Percentiles rank a stretch among this genome's conserved stretches.
These are phyloP conservation scores for Laticauda colubrina DNA, from an alignment of 2,113 vertebrate genomes.

Conservation along the genomic window DNA sequence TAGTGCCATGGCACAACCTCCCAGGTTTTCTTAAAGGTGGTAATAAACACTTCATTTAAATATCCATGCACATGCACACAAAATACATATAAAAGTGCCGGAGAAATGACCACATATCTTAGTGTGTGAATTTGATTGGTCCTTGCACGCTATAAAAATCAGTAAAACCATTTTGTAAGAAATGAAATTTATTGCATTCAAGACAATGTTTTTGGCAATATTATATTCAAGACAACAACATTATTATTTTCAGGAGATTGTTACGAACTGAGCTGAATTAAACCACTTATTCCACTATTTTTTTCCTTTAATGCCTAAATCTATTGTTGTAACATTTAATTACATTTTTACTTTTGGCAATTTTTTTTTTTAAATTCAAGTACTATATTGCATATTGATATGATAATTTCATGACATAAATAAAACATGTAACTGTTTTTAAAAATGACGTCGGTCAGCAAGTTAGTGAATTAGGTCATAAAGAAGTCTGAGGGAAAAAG, in stretches of 20 bases:
- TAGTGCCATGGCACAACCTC: constrained; percentile 3
- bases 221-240: background rate
- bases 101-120: background rate
- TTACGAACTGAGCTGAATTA: background rate
- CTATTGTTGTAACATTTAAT: background rate
- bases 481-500: background rate
- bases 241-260: background rate
- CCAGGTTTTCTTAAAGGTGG: background rate
- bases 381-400: background rate
- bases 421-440: background rate
- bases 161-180: background rate
- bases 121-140: background rate
- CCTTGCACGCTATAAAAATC: background rate
- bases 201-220: background rate
- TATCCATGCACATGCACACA: background rate
- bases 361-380: background rate
- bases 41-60: background rate
- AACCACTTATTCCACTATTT: background rate
- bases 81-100: background rate
- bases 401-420: background rate
- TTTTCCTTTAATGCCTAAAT: background rate
- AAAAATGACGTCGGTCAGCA: background rate
- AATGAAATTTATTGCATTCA: background rate
- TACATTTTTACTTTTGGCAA: background rate
- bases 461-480: background rate